phyloP scores from a whole-genome alignment of 2,113 vertebrate genomes.

The Bambusicola thoracicus region DNA sequence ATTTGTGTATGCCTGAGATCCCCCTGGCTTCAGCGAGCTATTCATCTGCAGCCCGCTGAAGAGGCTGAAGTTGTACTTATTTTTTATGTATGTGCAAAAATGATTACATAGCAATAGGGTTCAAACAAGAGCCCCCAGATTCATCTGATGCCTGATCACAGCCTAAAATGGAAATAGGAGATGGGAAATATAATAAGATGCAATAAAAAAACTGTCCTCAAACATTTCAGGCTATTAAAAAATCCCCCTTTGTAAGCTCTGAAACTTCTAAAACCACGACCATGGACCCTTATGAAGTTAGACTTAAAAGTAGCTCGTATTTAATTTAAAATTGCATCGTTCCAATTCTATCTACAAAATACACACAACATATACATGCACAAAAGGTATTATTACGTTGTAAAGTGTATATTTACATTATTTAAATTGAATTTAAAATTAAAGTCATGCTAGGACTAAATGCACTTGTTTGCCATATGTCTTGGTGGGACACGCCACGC shows the following conservation, averaged over 20 bases:
- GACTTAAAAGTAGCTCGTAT: neutral
- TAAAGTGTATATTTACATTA: neutral
- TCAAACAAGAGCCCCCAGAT: constrained; percentile 56
- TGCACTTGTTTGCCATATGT: neutral
- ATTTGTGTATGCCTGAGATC: neutral
- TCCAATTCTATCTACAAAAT: constrained; percentile 4
- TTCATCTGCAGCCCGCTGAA: constrained; percentile 1
- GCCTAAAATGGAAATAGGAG: constrained; percentile 17
- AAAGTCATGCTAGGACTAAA: neutral
- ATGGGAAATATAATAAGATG: constrained; percentile 24
- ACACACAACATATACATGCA: neutral
- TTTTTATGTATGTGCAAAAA: constrained; percentile 52
- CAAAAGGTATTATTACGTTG: neutral
- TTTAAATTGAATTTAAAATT: constrained; percentile 20
- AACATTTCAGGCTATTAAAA: constrained; percentile 32
- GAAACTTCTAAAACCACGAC: neutral
- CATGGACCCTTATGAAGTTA: neutral
- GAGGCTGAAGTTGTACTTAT: neutral
- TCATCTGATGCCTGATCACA: constrained; percentile 19
- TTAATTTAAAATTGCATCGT: constrained; percentile 26
- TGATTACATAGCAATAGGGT: constrained; percentile 12
- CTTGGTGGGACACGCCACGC: neutral
- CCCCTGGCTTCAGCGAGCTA: constrained; percentile 18
- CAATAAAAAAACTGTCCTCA: constrained; percentile 25
- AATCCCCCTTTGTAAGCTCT: neutral